phyloP scores from a whole-genome alignment of 2,113 vertebrate species.

The Varanus komodoensis region DNA sequence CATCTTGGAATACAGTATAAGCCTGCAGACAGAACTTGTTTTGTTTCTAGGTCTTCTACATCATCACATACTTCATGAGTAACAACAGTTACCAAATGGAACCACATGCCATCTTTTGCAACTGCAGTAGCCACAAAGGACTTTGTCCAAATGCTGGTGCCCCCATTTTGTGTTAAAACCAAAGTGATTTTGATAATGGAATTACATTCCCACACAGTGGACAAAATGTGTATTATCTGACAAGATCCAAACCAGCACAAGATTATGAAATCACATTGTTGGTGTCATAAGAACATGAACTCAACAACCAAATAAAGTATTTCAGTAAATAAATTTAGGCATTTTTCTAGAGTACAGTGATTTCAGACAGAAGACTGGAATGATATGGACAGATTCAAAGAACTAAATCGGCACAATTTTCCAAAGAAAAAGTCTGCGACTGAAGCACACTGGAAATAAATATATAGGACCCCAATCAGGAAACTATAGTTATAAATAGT shows the following conservation, averaged over 20 bases:
- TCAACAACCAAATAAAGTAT: neutral
- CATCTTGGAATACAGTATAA: neutral
- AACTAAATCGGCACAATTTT: neutral
- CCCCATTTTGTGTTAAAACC: neutral
- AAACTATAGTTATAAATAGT: neutral
- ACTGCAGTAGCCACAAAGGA: neutral
- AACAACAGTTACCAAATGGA: neutral
- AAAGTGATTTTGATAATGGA: neutral
- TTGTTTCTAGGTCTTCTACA: neutral
- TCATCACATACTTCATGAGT: neutral
- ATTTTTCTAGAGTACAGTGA: neutral
- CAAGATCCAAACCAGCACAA: neutral
- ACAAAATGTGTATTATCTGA: neutral
- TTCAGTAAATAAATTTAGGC: too few species aligned
- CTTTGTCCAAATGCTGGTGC: neutral
- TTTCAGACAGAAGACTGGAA: neutral
- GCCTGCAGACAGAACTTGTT: neutral
- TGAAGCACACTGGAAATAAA: conserved; percentile 32
- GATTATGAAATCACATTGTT: neutral
- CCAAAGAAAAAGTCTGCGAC: neutral
- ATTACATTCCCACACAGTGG: neutral
- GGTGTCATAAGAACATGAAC: neutral
- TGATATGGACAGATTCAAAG: neutral
- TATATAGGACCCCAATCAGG: rapidly evolving
- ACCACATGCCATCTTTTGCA: neutral